Percentiles rank a stretch among this genome's conserved stretches.
phyloP scores from a whole-genome alignment of 2,113 vertebrate genomes.

The Boulengeromyrus knoepffleri region DNA sequence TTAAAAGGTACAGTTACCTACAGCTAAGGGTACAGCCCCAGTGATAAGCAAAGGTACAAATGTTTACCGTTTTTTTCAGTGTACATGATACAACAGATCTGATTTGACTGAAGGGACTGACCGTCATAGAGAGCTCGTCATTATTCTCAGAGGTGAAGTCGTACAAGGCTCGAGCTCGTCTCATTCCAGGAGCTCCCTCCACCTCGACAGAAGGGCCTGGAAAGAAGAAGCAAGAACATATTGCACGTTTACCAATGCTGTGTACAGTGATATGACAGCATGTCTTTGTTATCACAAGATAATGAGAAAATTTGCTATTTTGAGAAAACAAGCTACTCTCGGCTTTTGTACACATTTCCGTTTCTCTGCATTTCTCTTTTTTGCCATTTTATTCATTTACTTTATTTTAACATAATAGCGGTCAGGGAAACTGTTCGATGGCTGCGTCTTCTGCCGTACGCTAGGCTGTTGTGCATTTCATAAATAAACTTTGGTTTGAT shows the following conservation, averaged over 20 bases:
- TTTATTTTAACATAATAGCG: neutral
- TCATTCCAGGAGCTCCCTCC: slow-evolving; percentile 33
- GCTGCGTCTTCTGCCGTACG: neutral
- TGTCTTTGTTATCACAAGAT: neutral
- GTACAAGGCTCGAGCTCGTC: slow-evolving; percentile 72
- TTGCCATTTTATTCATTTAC: neutral
- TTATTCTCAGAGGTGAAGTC: slow-evolving; percentile 72
- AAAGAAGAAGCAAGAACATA: neutral
- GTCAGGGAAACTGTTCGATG: neutral
- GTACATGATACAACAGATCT: neutral
- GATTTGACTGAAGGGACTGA: slow-evolving; percentile 16
- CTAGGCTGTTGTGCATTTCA: neutral
- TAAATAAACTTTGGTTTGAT: neutral
- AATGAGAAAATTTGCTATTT: neutral
- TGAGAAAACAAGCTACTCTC: neutral
- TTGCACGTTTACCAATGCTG: neutral
- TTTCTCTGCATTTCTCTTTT: neutral
- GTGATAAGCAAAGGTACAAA: no score
- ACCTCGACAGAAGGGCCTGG: slow-evolving; percentile 25
- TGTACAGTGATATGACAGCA: neutral
- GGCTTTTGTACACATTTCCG: neutral
- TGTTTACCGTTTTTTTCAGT: no score
- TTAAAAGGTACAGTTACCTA: no score
- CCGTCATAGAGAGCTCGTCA: slow-evolving; percentile 85
- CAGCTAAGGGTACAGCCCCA: no score